A percentile compares a stretch with the other conserved stretches of the same genome.
Evolutionary conservation across 2,797 vertebrate genomes (phyloP).

Genomic region (Sebastes elongatus): DNA sequence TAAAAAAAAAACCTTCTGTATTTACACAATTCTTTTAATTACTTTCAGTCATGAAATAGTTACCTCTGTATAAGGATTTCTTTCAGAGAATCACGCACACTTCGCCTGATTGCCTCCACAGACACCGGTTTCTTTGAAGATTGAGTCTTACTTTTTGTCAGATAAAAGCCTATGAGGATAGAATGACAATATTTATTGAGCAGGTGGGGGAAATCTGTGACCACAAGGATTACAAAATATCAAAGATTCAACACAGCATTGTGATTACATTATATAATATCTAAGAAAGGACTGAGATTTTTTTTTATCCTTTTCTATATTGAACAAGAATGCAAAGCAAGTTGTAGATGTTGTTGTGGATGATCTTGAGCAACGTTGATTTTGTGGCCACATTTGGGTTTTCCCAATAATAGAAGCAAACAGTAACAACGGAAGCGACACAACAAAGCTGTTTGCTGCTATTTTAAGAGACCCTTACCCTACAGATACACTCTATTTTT

Average conservation of each 20-base stretch:
- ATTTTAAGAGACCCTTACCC: too few species aligned
- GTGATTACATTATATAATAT: not conserved
- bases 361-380: not conserved
- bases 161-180: slow-evolving; percentile 77
- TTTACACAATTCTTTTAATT: not conserved
- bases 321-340: not conserved
- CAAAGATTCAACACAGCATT: not conserved
- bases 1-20: not conserved
- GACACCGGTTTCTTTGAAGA: slow-evolving; percentile 90
- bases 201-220: not conserved
- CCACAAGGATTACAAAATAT: not conserved
- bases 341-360: not conserved
- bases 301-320: not conserved
- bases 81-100: slow-evolving; percentile 94
- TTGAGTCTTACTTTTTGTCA: slow-evolving; percentile 87
- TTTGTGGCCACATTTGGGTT: not conserved
- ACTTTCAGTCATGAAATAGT: not conserved
- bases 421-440: too few species aligned
- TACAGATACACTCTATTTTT: too few species aligned
- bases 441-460: too few species aligned
- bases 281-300: not conserved
- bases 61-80: slow-evolving; percentile 96
- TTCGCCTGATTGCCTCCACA: slow-evolving; percentile 94
- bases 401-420: not conserved
- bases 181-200: slow-evolving; percentile 23